Conservation (phyloP, 2,797 vertebrate species). For the Gymnopithys bicolor region DNA sequence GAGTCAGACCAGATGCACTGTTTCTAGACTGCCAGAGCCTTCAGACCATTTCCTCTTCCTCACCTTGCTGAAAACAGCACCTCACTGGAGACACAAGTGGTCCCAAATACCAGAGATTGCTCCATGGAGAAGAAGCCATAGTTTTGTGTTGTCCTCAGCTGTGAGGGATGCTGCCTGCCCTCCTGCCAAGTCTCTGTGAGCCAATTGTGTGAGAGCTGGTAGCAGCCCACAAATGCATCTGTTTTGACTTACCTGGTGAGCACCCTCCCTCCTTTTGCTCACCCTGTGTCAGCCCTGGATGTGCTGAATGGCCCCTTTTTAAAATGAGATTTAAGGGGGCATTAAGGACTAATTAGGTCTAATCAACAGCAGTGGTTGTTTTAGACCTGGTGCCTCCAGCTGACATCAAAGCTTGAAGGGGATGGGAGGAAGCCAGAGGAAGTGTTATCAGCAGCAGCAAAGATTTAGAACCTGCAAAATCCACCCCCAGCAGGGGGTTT, state of each 20-base stretch:
- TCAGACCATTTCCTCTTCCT: not conserved
- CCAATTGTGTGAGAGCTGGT: not conserved
- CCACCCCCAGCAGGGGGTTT: not conserved
- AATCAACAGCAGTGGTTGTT: slow-evolving; percentile 56
- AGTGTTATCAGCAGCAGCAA: slow-evolving; percentile 10
- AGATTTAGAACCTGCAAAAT: slow-evolving; percentile 40
- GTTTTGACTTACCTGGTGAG: not conserved
- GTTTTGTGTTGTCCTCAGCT: not conserved
- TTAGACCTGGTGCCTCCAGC: slow-evolving; percentile 43
- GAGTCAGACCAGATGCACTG: not conserved
- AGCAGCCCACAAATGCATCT: not conserved
- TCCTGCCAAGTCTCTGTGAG: not conserved
- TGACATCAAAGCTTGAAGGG: slow-evolving; percentile 56
- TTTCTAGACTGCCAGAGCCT: not conserved
- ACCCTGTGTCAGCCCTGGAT: not conserved
- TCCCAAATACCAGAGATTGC: not conserved
- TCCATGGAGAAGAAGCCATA: not conserved
- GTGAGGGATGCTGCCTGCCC: not conserved
- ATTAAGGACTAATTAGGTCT: slow-evolving; percentile 71
- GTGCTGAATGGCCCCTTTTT: slow-evolving; percentile 49
- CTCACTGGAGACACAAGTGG: not conserved
- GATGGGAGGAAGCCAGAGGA: not conserved
- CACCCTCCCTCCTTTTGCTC: slow-evolving; percentile 15
- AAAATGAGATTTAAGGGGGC: slow-evolving; percentile 61
- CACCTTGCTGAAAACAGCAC: accelerated